phyloP scores from a whole-genome alignment of 2,113 vertebrate species.

The Odontophorus gujanensis region DNA sequence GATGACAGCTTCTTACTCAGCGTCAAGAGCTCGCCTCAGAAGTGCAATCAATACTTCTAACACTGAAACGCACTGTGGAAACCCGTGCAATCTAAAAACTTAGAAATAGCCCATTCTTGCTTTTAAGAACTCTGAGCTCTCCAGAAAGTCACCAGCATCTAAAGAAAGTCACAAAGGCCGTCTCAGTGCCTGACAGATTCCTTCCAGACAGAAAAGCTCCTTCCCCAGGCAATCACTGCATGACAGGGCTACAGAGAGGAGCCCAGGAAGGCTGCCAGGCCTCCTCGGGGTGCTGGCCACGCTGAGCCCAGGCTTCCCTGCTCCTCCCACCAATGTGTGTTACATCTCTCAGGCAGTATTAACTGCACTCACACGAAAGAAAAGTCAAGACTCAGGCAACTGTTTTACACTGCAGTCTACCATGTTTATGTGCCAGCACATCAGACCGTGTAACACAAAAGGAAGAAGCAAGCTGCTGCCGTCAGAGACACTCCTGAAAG shows the following conservation, averaged over 20 bases:
- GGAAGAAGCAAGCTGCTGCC: neutral
- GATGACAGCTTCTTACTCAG: neutral
- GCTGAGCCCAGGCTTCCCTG: neutral
- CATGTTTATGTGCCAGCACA: too few species aligned
- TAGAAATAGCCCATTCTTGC: neutral
- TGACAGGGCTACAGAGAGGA: accelerated
- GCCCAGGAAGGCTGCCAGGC: neutral
- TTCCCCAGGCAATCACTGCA: neutral
- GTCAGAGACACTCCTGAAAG: neutral
- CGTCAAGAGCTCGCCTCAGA: neutral
- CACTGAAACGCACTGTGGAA: neutral
- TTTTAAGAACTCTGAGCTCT: neutral
- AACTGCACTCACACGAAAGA: neutral
- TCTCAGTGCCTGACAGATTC: neutral
- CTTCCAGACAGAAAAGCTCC: neutral
- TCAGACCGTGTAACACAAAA: neutral
- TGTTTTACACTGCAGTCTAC: neutral
- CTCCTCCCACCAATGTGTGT: neutral
- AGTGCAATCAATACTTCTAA: neutral
- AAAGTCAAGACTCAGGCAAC: neutral
- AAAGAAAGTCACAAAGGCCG: neutral
- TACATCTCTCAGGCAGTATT: neutral
- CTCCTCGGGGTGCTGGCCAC: accelerated
- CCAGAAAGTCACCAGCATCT: neutral
- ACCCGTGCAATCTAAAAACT: neutral